Evolutionary conservation across 2,113 vertebrate species (phyloP), one percentile per base, ranked within the genome.

Genomic region (Anarhynchus alexandrinus): DNA sequence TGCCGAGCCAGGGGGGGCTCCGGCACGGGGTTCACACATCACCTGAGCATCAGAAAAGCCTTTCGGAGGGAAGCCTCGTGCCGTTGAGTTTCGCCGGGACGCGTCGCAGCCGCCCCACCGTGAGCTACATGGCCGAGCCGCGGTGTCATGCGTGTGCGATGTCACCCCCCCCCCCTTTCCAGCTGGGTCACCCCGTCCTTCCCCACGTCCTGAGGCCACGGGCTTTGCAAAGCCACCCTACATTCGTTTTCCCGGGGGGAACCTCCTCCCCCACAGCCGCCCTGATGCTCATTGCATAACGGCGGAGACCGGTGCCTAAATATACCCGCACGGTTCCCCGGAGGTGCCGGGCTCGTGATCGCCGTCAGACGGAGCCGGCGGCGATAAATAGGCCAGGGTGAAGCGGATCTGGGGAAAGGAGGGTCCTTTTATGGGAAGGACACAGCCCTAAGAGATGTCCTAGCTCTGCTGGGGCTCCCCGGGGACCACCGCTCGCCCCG

Each of bases 121-220:
- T 2, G 36, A 79, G 19, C 49, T 51, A 23, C 12, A 13, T 7
- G 49, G 22, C 49, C 1, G 36, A 79, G 19, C n/a, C 5, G 16
- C 1, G 1, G 11, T 13, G 40, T 70, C 69, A 27, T 29, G 1
- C 12, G 1, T 0, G 1, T 0, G 1, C 1, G 1, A 6, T 10
- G 55, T 20, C 61, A 38, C 42, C n/a, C 27, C 21, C 29, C 42
- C n/a, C 27, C 21, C 29, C 0, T n/a, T 82, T 22, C 65, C 69
- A 42, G 23, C 49, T 4, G 11, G 62, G 17, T 70, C 69, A 21
- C 57, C 43, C 47, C 1, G 4, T 58, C 66, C 77, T 82, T 91
- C 87, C 38, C 23, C 2, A 2, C 0, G 0, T 47, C 51, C 70
- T 19, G 8, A 21, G 45, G 19, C 30, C 18, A 1, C 1, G 3